Conservation (phyloP, 2,113 vertebrate species). For the Oncorhynchus tshawytscha region DNA sequence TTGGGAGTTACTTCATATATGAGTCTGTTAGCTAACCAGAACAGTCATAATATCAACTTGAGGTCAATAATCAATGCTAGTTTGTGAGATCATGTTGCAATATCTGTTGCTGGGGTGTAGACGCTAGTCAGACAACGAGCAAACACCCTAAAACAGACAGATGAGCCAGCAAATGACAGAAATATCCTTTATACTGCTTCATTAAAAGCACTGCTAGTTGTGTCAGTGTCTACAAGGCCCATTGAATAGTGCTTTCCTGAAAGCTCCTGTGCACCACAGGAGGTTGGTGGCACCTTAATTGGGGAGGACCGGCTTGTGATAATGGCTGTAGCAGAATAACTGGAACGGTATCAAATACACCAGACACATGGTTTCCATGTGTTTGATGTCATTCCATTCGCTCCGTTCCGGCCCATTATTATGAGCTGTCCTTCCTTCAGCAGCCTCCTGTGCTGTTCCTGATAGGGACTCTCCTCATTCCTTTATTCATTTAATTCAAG, state of each 20-base stretch:
- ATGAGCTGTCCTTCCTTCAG: too few relatives aligned
- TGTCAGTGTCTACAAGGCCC: conserved; percentile 16
- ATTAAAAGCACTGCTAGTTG: background rate
- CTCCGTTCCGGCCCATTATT: too few relatives aligned
- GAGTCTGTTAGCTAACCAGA: background rate
- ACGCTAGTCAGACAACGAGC: background rate
- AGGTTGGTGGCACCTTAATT: too few relatives aligned
- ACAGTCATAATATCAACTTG: too few relatives aligned
- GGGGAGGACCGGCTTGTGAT: too few relatives aligned
- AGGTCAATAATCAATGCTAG: background rate
- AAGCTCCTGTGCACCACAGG: conserved; percentile 5
- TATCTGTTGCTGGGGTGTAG: too few relatives aligned
- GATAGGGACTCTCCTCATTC: conserved; percentile 23
- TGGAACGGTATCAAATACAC: too few relatives aligned
- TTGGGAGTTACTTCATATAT: background rate
- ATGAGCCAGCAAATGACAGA: background rate
- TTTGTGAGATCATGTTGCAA: background rate
- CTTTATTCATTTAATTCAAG: conserved; percentile 46
- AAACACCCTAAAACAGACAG: background rate
- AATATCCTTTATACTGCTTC: background rate
- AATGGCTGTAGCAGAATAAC: too few relatives aligned
- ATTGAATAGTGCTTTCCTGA: conserved; percentile 38
- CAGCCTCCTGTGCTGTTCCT: background rate
- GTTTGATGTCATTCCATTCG: too few relatives aligned
- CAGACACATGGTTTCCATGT: too few relatives aligned